These are phyloP conservation scores for Nasonovia ribisnigri DNA, from an alignment of 2,888 invertebrate genomes.

Conservation along the genomic window DNA sequence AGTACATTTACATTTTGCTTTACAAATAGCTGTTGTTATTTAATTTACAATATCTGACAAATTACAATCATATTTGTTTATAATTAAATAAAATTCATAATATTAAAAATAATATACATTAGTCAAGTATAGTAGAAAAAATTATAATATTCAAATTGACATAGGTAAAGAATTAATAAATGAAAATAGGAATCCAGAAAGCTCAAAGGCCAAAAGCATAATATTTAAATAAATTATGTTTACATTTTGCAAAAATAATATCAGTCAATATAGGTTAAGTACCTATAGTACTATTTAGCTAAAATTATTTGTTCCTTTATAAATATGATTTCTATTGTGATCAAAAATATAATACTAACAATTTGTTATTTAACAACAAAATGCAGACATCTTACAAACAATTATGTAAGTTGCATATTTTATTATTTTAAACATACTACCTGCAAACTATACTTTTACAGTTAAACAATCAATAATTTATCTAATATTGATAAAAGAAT, in stretches of 20 bases:
- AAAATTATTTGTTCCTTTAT: not conserved
- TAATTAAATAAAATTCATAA: not conserved
- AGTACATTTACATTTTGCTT: conserved; percentile 22
- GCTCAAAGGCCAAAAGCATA: conserved; percentile 31
- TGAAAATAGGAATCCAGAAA: conserved; percentile 47
- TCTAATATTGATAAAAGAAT: not conserved
- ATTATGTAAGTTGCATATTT: not conserved
- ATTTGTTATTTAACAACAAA: not conserved
- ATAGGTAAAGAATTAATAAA: conserved; percentile 18
- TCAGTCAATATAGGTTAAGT: conserved; percentile 32
- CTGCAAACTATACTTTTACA: not conserved
- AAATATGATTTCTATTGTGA: not conserved
- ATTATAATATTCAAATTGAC: conserved; percentile 49
- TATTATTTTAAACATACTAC: not conserved
- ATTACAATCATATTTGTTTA: not conserved
- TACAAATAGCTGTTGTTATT: conserved; percentile 6
- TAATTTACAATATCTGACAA: conserved; percentile 44
- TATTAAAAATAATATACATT: conserved; percentile 1
- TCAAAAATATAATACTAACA: not conserved
- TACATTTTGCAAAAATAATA: conserved; percentile 16
- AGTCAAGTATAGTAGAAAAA: conserved; percentile 16
- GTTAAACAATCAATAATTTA: not conserved
- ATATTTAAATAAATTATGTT: not conserved
- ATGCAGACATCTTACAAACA: not conserved
- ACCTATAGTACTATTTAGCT: not conserved